Evolutionary conservation across 1,140 invertebrate genomes (phyloP).

Genomic region (Drosophila triauraria): DNA sequence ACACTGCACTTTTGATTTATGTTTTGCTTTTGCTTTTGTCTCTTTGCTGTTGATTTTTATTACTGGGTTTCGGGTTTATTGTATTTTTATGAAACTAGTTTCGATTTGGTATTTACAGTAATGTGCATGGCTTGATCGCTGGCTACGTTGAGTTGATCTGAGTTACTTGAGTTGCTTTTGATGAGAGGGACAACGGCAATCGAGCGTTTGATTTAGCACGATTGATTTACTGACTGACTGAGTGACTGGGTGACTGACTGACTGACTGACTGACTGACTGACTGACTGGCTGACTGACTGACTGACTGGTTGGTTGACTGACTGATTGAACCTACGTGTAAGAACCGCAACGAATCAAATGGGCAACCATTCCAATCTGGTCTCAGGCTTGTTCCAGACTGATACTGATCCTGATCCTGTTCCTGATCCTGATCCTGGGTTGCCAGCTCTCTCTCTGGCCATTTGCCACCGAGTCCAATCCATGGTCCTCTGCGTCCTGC

Average conservation of each 20-base stretch:
- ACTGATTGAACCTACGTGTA: conserved; percentile 51
- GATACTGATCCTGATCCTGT: conserved; percentile 16
- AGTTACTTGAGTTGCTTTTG: conserved; percentile 20
- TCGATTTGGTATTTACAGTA: conserved; percentile 47
- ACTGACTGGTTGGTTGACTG: conserved; percentile 26
- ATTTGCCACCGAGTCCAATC: conserved; percentile 84
- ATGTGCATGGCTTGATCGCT: conserved; percentile 47
- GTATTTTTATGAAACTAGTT: conserved; percentile 36
- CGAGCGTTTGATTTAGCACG: conserved; percentile 20
- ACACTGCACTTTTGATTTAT: conserved; percentile 28
- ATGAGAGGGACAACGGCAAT: conserved; percentile 35
- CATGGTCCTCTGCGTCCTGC: conserved; percentile 65
- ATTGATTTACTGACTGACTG: conserved; percentile 43
- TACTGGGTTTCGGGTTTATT: conserved; percentile 6
- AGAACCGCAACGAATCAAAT: conserved; percentile 49
- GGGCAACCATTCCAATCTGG: conserved; percentile 48
- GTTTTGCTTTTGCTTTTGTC: neutral
- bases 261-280: conserved; percentile 12
- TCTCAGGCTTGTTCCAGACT: conserved; percentile 45
- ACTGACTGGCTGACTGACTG: conserved; percentile 31
- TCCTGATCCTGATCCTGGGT: conserved; percentile 50
- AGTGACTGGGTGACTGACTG: conserved; percentile 24
- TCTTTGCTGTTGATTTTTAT: neutral
- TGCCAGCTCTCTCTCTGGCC: conserved; percentile 77
- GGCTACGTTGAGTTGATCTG: conserved; percentile 36